These are phyloP conservation scores for Eupelmus urozonus DNA, from an alignment of 2,888 invertebrate species.

Conservation along the genomic window DNA sequence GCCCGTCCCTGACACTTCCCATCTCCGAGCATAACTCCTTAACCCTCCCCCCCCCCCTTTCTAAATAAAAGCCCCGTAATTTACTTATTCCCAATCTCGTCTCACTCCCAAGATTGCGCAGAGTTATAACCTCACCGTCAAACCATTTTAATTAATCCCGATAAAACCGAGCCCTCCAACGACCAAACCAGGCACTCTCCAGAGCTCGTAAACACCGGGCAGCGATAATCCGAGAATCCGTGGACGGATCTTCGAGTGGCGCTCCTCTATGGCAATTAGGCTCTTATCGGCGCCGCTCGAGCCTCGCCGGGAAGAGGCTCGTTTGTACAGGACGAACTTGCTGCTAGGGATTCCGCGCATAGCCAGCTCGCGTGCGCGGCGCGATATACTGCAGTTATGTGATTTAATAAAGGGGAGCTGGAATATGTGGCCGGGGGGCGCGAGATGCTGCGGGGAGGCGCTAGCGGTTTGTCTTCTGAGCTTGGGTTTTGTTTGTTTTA, in stretches of 20 bases:
- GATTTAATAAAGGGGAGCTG: too few species aligned
- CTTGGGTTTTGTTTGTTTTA: too few species aligned
- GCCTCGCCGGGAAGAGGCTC: not conserved
- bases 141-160: conserved; percentile 43
- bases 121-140: conserved; percentile 50
- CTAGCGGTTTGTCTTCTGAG: too few species aligned
- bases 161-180: conserved; percentile 20
- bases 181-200: not conserved
- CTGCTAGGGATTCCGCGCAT: too few species aligned
- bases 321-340: too few species aligned
- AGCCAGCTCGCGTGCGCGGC: too few species aligned
- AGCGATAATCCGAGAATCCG: conserved; percentile 41
- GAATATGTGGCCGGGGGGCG: too few species aligned
- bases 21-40: too few species aligned
- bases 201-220: conserved; percentile 20
- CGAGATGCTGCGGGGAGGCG: too few species aligned
- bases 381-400: too few species aligned
- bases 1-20: too few species aligned
- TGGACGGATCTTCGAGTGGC: conserved; percentile 28
- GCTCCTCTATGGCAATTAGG: conserved; percentile 37
- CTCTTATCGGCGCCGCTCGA: conserved; percentile 25
- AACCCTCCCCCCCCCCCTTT: too few species aligned
- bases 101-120: conserved; percentile 48
- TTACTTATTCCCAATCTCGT: conserved; percentile 51
- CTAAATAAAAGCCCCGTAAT: conserved; percentile 31